phyloP scores from a whole-genome alignment of 2,888 invertebrate species.

The Microdon myrmicae region DNA sequence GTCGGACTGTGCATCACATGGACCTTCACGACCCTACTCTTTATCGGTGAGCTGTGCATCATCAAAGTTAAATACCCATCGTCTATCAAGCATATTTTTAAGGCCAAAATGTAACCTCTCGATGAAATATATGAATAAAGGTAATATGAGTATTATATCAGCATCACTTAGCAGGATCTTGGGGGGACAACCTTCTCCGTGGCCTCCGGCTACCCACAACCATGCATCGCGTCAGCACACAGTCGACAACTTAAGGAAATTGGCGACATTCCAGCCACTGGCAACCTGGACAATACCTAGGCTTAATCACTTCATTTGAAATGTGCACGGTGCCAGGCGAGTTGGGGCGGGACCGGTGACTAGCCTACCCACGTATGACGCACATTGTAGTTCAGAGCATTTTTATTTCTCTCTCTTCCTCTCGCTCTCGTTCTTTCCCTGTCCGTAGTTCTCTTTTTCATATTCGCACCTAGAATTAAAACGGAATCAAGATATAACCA shows the following conservation, averaged over 20 bases:
- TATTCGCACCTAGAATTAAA: slow-evolving; percentile 19
- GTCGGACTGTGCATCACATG: slow-evolving; percentile 55
- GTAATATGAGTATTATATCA: no score
- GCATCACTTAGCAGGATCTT: no score
- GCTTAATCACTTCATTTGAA: slow-evolving; percentile 63
- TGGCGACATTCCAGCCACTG: slow-evolving; percentile 40
- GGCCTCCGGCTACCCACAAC: no score
- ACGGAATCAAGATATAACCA: slow-evolving; percentile 24
- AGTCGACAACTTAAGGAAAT: slow-evolving; percentile 41
- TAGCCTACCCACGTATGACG: slow-evolving; percentile 26
- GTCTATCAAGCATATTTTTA: no score
- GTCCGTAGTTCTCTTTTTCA: no score
- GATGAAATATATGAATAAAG: no score
- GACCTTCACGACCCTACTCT: slow-evolving; percentile 47
- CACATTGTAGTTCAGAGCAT: slow-evolving; percentile 31
- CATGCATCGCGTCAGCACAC: no score
- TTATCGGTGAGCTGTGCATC: slow-evolving; percentile 54
- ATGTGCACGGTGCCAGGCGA: slow-evolving; percentile 52
- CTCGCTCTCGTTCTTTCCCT: no score
- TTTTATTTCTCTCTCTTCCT: no score
- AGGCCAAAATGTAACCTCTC: no score
- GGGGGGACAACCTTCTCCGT: no score
- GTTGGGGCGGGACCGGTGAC: slow-evolving; percentile 5
- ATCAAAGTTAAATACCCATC: no score
- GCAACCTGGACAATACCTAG: slow-evolving; percentile 52